Conservation (phyloP, 2,888 invertebrate species). For the Kryphioiulus occultus region DNA sequence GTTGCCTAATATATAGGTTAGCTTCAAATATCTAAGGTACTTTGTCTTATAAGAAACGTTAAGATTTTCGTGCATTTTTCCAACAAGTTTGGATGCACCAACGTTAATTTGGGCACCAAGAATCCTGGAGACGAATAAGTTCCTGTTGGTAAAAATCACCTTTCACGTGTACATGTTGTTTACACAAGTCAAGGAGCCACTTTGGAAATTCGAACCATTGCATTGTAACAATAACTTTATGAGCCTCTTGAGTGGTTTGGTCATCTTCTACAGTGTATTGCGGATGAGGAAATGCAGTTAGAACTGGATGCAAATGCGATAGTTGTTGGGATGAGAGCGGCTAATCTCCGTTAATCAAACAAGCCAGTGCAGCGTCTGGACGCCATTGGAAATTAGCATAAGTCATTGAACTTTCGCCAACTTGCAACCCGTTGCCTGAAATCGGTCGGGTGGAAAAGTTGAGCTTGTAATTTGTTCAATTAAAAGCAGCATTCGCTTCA, state of each 20-base stretch:
- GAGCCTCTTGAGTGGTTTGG: neutral
- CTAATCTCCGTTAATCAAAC: constrained; percentile 17
- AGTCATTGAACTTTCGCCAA: constrained; percentile 2
- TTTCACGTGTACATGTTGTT: no score
- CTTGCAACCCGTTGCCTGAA: neutral
- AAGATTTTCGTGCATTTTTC: no score
- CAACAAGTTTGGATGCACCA: no score
- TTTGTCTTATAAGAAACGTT: no score
- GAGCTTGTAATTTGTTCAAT: neutral
- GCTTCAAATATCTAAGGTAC: no score
- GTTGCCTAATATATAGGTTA: no score
- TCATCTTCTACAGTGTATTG: neutral
- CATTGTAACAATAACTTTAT: neutral
- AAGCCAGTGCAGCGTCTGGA: neutral
- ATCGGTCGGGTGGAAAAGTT: neutral
- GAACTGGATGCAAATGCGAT: neutral
- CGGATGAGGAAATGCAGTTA: constrained; percentile 9
- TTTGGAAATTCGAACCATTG: neutral
- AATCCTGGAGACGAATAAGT: no score
- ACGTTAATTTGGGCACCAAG: no score
- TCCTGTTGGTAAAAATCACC: no score
- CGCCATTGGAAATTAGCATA: neutral
- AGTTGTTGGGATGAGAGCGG: neutral
- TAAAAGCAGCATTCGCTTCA: neutral
- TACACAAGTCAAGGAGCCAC: no score